Percentiles rank a stretch among this genome's conserved stretches.
phyloP scores from a whole-genome alignment of 2,888 invertebrate species.

The Gandaritis pyraliata region DNA sequence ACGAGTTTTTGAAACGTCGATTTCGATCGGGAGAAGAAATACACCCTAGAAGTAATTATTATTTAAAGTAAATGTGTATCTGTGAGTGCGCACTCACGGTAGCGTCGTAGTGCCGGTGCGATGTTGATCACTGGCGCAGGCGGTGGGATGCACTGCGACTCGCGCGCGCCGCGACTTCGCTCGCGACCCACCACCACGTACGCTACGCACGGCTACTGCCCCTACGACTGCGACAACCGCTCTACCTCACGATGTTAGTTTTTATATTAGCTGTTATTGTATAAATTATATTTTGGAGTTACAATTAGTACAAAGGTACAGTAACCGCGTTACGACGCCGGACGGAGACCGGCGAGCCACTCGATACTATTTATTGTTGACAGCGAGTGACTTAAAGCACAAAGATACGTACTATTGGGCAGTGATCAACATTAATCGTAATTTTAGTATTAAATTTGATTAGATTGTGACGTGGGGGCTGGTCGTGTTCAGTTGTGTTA shows the following conservation, averaged over 20 bases:
- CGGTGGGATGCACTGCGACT: conserved; percentile 34
- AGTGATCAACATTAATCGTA: conserved; percentile 84
- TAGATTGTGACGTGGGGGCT: conserved; percentile 74
- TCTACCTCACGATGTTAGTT: conserved; percentile 80
- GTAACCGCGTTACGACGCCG: conserved; percentile 62
- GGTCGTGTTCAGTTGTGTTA: conserved; percentile 70
- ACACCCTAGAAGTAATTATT: conserved; percentile 80
- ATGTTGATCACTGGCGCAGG: conserved; percentile 78
- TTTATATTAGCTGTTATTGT: conserved; percentile 82
- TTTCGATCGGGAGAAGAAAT: conserved; percentile 84
- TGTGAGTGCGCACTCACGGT: conserved; percentile 72
- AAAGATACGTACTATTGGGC: conserved; percentile 84
- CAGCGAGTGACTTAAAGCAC: conserved; percentile 81
- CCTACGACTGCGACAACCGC: conserved; percentile 69
- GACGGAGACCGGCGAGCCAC: conserved; percentile 71
- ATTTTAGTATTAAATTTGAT: conserved; percentile 81
- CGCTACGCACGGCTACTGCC: conserved; percentile 32
- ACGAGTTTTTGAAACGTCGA: conserved; percentile 83
- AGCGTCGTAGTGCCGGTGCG: conserved; percentile 77
- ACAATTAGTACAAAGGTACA: conserved; percentile 74
- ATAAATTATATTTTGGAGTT: conserved; percentile 82
- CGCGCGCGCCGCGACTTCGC: conserved; percentile 38
- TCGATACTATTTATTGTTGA: conserved; percentile 77
- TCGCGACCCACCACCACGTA: background rate
- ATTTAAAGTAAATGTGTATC: conserved; percentile 75